phyloP scores from a whole-genome alignment of 2,113 vertebrate species.

The Condylura cristata region DNA sequence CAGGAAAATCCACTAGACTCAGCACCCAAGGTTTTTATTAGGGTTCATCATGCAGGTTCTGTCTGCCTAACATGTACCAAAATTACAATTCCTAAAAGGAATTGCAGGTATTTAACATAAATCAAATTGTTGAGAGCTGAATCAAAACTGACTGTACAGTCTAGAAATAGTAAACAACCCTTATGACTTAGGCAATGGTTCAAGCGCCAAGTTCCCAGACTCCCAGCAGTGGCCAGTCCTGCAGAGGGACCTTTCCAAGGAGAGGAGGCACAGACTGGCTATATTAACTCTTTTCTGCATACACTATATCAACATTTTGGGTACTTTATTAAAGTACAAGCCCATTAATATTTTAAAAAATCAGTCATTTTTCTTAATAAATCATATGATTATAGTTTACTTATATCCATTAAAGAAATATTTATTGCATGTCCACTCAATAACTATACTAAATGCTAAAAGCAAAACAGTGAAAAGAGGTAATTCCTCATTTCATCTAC shows the following conservation, averaged over 20 bases:
- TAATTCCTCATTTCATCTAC: not conserved
- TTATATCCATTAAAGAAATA: not conserved
- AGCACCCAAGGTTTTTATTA: not conserved
- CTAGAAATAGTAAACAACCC: not conserved
- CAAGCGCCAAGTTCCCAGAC: not conserved
- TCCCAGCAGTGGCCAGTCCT: not conserved
- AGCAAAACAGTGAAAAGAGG: not conserved
- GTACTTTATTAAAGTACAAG: conserved; percentile 5
- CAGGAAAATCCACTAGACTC: not conserved
- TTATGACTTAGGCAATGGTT: not conserved
- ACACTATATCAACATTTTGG: not conserved
- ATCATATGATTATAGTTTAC: not conserved
- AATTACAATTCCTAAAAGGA: not conserved
- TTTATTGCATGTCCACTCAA: not conserved
- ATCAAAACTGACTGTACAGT: not conserved
- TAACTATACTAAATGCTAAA: not conserved
- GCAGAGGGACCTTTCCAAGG: not conserved
- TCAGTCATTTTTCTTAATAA: not conserved
- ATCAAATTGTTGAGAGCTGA: not conserved
- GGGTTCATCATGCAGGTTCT: not conserved
- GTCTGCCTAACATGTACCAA: not conserved
- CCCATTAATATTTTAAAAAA: not conserved
- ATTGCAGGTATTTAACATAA: not conserved
- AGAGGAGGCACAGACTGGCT: not conserved
- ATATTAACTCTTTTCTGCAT: not conserved